phyloP scores from a whole-genome alignment of 2,113 vertebrate genomes.

The Camelus bactrianus region DNA sequence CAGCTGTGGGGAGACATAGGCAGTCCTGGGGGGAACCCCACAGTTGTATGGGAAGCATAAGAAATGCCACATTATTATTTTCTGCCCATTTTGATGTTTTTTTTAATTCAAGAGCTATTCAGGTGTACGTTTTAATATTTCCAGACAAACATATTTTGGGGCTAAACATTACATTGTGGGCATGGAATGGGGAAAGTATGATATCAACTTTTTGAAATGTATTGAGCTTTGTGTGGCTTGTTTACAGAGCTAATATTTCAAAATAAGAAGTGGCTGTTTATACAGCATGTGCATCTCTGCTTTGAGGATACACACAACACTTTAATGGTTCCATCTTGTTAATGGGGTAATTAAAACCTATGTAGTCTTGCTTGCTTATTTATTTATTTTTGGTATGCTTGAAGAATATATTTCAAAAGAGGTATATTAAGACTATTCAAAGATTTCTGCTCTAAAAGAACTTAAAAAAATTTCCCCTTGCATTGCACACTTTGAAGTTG shows the following conservation, averaged over 20 bases:
- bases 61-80: neutral
- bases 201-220: neutral
- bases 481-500: neutral
- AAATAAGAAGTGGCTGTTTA: neutral
- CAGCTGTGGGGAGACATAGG: too few species aligned
- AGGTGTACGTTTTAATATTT: neutral
- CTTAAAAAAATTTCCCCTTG: neutral
- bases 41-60: neutral
- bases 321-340: neutral
- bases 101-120: neutral
- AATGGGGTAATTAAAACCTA: neutral
- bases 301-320: neutral
- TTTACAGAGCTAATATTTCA: neutral
- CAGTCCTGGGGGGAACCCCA: neutral
- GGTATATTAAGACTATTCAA: neutral
- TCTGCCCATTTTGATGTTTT: neutral
- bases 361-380: neutral
- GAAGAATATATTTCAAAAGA: constrained; percentile 43
- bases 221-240: neutral
- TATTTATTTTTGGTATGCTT: neutral
- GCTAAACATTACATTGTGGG: neutral
- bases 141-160: neutral
- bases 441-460: neutral
- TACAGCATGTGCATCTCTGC: neutral
- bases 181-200: neutral